Evolutionary conservation across 2,113 vertebrate species (phyloP).

Genomic region (Saccopteryx leptura): DNA sequence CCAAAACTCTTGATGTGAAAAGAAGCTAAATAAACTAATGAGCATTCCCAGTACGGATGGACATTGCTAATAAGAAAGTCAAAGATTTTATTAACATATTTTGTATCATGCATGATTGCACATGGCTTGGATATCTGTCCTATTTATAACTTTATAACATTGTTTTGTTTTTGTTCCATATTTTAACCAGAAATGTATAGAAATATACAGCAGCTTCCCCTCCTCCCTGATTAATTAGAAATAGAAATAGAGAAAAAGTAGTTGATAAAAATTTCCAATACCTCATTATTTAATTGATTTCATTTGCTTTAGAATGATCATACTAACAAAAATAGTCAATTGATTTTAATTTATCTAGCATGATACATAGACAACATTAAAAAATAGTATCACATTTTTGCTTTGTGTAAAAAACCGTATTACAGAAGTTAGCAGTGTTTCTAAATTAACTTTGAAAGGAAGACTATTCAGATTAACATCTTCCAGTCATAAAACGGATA

Average conservation of each 20-base stretch:
- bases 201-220: background rate
- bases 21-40: background rate
- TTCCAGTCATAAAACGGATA: constrained; percentile 18
- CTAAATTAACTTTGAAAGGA: background rate
- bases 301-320: constrained; percentile 12
- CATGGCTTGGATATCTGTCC: background rate
- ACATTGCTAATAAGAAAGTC: background rate
- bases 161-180: background rate
- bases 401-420: constrained; percentile 15
- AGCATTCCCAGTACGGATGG: background rate
- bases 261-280: background rate
- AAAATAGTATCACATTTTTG: constrained; percentile 10
- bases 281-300: background rate
- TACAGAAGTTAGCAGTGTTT: background rate
- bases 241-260: constrained; percentile 17
- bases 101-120: background rate
- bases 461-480: background rate
- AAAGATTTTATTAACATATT: background rate
- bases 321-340: background rate
- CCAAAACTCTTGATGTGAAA: background rate
- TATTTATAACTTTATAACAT: background rate
- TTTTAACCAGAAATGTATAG: background rate
- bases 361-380: background rate
- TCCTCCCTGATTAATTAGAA: background rate
- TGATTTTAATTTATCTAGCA: background rate